Evolutionary conservation across 2,888 invertebrate species (phyloP), one percentile per base, ranked within the genome.

Genomic region (Linyphia triangularis): DNA sequence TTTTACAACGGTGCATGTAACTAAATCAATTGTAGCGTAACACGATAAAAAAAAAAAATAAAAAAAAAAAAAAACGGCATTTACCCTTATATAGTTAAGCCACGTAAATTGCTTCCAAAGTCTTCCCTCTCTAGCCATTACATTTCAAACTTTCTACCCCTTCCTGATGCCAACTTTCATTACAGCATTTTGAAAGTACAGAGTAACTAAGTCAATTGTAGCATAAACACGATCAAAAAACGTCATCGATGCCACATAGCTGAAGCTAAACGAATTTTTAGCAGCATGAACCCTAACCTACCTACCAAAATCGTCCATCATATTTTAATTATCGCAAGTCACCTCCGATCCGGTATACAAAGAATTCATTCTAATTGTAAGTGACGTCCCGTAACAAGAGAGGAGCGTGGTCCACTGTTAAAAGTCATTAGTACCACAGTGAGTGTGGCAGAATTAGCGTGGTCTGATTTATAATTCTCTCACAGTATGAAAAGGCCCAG

Each of bases 351-450:
- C 72, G 59, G 72, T 73, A 28, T 72, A 73, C 83, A 63, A 63
- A 73, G 83, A 72, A 83, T 83, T 30, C 83, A 63, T 72, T 73
- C 63, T 83, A 83, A 83, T 83, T 83, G 83, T 83, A 83, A 73
- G 72, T 83, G 83, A 83, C 83, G 63, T 83, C 63, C 61, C 61
- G 51, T 63, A 73, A 73, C 63, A 70, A 70, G 70, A 22, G 51
- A 30, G 81, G 33, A 43, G 43, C 5, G 43, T 30, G 19, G 19
- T 37, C 40, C 43, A 59, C 70, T 81, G 83, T 83, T 83, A 73
- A 63, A 73, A 73, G 73, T 83, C 73, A 83, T 83, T 83, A 83
- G 83, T 72, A 67, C 22, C 67, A 70, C 26, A 57, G 33, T 70
- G 70, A 70, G 69, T 67, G 69, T 37, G 81, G 81, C 59, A 69